phyloP scores from a whole-genome alignment of 2,888 invertebrate species.

The Sminthurinus aureus region DNA sequence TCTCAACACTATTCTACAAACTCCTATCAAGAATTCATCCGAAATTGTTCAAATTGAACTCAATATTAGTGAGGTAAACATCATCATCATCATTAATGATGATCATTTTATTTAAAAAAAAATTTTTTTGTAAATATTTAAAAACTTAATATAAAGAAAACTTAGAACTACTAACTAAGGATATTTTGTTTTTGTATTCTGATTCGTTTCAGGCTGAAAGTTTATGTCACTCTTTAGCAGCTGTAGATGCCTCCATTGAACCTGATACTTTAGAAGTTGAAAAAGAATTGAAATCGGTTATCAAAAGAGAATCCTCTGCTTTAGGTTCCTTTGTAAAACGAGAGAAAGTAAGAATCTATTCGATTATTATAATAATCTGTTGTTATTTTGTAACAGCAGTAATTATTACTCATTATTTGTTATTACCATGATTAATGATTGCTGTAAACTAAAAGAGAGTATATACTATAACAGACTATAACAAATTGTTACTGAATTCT shows the following conservation, averaged over 20 bases:
- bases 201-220: conserved; percentile 55
- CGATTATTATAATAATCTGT: too few relatives aligned
- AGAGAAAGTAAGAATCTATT: conserved; percentile 55
- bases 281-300: conserved; percentile 52
- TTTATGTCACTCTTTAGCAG: conserved; percentile 56
- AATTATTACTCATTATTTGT: too few relatives aligned
- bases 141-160: too few relatives aligned
- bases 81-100: neutral
- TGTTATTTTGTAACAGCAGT: too few relatives aligned
- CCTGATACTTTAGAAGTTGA: conserved; percentile 51
- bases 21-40: conserved; percentile 73
- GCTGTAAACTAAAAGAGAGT: too few relatives aligned
- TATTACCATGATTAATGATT: too few relatives aligned
- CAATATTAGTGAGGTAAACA: conserved; percentile 80
- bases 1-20: conserved; percentile 87
- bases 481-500: too few relatives aligned
- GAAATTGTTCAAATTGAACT: conserved; percentile 84
- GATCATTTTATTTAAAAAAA: too few relatives aligned
- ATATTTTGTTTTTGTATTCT: neutral
- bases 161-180: too few relatives aligned
- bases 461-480: too few relatives aligned
- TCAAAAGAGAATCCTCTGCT: conserved; percentile 44
- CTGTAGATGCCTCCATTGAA: conserved; percentile 48
- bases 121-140: too few relatives aligned
- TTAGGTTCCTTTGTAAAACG: conserved; percentile 51